Percentiles rank a stretch among this genome's conserved stretches.
phyloP scores from a whole-genome alignment of 1,140 invertebrate species.

The Papilio helenus region DNA sequence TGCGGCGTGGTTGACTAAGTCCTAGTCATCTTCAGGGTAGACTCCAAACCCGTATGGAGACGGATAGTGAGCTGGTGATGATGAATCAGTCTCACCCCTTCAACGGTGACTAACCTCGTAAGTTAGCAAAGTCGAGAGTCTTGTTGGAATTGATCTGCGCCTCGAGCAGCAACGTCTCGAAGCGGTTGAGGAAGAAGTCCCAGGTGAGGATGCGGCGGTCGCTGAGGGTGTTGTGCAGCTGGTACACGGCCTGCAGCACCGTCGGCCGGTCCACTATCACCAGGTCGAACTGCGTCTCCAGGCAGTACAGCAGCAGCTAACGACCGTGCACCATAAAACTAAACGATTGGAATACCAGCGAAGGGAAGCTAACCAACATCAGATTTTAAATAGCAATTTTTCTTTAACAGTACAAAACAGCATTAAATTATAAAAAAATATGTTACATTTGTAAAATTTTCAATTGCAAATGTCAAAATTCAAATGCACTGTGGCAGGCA shows the following conservation, averaged over 20 bases:
- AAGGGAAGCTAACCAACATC: too few relatives aligned
- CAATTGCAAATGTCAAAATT: too few relatives aligned
- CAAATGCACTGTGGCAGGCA: too few relatives aligned
- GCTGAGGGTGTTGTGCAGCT: conserved; percentile 96
- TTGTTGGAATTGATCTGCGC: conserved; percentile 95
- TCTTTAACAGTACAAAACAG: too few relatives aligned
- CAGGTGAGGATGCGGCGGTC: conserved; percentile 96
- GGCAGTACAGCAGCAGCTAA: conserved; percentile 92
- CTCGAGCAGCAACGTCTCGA: conserved; percentile 97
- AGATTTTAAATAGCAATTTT: too few relatives aligned
- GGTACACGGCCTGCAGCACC: conserved; percentile 97
- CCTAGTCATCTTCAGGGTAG: too few relatives aligned
- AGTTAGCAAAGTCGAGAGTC: conserved; percentile 90
- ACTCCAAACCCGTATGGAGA: too few relatives aligned
- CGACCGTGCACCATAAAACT: not conserved
- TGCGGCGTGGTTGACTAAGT: too few relatives aligned
- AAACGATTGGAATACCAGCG: not conserved
- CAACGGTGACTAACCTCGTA: conserved; percentile 86
- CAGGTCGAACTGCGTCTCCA: conserved; percentile 96
- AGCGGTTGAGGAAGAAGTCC: conserved; percentile 99
- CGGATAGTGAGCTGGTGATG: too few relatives aligned
- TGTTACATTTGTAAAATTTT: too few relatives aligned
- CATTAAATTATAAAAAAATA: too few relatives aligned
- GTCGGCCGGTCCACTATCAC: conserved; percentile 98
- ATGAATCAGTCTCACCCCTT: not conserved